These are phyloP conservation scores for Sisyra terminalis DNA, from an alignment of 2,888 invertebrate species.

Conservation along the genomic window DNA sequence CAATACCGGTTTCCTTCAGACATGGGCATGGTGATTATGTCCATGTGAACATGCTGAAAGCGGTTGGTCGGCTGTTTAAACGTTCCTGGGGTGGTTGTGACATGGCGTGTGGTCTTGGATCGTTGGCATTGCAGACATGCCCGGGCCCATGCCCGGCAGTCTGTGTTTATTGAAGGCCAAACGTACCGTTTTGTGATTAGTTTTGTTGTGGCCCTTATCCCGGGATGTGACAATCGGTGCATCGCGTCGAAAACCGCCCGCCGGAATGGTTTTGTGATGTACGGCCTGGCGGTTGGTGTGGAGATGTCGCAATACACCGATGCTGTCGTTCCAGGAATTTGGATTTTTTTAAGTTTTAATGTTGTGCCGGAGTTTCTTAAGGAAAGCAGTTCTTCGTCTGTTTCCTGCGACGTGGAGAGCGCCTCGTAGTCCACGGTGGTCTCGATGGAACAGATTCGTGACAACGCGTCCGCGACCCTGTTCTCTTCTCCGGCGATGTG, in stretches of 20 bases:
- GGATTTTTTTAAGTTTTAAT: background rate
- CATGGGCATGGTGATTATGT: slow-evolving; percentile 2
- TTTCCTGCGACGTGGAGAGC: too few species aligned
- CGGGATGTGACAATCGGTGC: background rate
- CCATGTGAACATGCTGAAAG: background rate
- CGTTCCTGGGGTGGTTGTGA: background rate
- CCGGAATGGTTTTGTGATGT: background rate
- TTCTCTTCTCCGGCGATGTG: slow-evolving; percentile 19
- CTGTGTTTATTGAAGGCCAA: background rate
- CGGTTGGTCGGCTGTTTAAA: background rate
- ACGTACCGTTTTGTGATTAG: background rate
- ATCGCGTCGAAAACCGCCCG: background rate
- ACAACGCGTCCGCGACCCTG: slow-evolving; percentile 15
- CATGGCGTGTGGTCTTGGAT: background rate
- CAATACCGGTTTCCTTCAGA: slow-evolving; percentile 8
- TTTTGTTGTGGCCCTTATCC: background rate
- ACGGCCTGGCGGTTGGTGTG: background rate
- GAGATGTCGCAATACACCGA: background rate
- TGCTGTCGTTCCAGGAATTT: background rate
- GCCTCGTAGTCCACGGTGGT: too few species aligned
- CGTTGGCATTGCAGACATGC: background rate
- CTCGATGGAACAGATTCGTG: background rate
- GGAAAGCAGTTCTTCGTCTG: too few species aligned
- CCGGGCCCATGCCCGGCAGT: background rate
- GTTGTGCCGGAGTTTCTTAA: too few species aligned